Percentiles rank a stretch among this genome's conserved stretches.
Evolutionary conservation across 2,113 vertebrate genomes (phyloP).

Genomic region (Corythoichthys haematopterus): DNA sequence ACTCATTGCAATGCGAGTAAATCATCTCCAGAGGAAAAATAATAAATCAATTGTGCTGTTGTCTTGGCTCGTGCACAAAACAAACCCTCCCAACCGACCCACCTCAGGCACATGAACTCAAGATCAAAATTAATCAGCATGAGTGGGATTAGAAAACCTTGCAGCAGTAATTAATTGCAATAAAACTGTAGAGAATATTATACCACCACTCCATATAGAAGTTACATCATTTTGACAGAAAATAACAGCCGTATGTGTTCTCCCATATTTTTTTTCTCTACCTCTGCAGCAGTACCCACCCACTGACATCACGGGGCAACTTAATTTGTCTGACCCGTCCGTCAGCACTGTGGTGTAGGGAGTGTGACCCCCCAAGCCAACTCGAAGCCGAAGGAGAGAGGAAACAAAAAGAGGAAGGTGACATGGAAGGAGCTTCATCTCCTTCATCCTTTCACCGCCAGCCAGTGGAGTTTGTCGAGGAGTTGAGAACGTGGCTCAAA

Average conservation of each 20-base stretch:
- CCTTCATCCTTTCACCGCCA: conserved; percentile 26
- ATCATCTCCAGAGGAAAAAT: not conserved
- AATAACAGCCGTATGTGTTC: conserved; percentile 36
- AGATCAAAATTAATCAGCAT: conserved; percentile 33
- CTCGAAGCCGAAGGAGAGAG: conserved; percentile 44
- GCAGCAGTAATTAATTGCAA: conserved; percentile 26
- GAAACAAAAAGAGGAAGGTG: conserved; percentile 32
- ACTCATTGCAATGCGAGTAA: not conserved
- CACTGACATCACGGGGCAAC: conserved; percentile 97
- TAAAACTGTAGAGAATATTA: not conserved
- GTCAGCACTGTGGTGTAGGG: conserved; percentile 96
- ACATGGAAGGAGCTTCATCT: conserved; percentile 10
- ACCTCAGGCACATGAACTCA: conserved; percentile 45
- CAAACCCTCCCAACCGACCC: conserved; percentile 43
- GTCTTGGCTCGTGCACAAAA: conserved; percentile 34
- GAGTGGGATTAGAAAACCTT: conserved; percentile 43
- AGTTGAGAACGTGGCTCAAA: conserved; percentile 29
- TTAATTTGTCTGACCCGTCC: conserved; percentile 98
- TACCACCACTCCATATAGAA: not conserved
- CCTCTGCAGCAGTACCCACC: conserved; percentile 93
- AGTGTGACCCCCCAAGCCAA: not conserved
- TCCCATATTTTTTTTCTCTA: conserved; percentile 53
- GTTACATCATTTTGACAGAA: conserved; percentile 1
- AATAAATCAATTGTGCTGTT: conserved; percentile 49
- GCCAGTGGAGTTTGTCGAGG: conserved; percentile 14